Evolutionary conservation across 1,140 invertebrate species (phyloP).

Genomic region (Lithobius niger): DNA sequence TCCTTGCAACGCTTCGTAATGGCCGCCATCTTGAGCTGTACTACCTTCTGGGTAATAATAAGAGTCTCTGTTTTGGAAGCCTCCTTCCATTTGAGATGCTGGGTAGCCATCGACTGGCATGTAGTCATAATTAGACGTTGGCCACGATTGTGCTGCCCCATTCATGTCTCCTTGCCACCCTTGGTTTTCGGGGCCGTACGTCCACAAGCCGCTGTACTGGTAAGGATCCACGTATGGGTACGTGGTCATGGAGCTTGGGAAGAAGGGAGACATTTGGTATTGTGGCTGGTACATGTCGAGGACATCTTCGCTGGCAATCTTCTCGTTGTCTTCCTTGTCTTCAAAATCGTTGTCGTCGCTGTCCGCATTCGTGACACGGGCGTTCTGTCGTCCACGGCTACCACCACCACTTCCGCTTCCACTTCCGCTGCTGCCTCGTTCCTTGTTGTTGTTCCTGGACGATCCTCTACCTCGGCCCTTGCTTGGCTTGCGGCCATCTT

Average conservation of each 20-base stretch:
- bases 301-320: background rate
- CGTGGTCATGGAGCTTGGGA: background rate
- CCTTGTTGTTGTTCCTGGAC: too few species aligned
- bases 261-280: conserved; percentile 7
- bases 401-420: background rate
- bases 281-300: conserved; percentile 1
- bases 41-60: background rate
- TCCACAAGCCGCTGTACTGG: conserved; percentile 4
- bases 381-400: background rate
- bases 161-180: background rate
- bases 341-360: conserved; percentile 1
- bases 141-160: background rate
- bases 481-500: background rate
- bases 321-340: background rate
- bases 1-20: too few species aligned
- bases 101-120: too few species aligned
- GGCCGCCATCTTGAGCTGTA: too few species aligned
- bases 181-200: background rate
- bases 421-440: background rate
- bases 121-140: background rate
- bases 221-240: conserved; percentile 8
- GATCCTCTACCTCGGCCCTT: background rate
- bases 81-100: too few species aligned
- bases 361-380: conserved; percentile 1
- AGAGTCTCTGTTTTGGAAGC: background rate